Conservation (phyloP, 2,113 vertebrate species). For the Formicarius rufipectus region DNA sequence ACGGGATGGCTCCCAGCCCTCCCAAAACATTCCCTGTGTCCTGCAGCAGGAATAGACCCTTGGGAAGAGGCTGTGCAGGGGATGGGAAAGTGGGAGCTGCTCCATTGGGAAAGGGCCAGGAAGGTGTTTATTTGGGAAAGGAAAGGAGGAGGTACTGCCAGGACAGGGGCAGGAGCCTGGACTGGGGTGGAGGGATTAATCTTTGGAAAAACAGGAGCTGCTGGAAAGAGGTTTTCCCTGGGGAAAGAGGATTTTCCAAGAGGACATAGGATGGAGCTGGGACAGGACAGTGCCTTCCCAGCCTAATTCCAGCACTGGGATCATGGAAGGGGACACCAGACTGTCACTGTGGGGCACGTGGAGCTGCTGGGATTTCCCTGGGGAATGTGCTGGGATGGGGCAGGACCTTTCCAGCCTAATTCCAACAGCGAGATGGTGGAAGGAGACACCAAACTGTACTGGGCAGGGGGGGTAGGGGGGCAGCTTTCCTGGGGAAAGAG, state of each 20-base stretch:
- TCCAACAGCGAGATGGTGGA: not conserved
- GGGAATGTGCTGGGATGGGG: too few relatives aligned
- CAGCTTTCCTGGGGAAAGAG: too few relatives aligned
- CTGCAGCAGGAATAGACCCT: fast-evolving
- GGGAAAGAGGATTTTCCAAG: not conserved
- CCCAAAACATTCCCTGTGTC: fast-evolving
- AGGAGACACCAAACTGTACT: not conserved
- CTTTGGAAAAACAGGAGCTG: not conserved
- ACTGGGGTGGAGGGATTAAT: not conserved
- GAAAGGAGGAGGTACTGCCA: not conserved
- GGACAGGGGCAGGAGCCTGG: not conserved
- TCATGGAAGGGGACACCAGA: not conserved
- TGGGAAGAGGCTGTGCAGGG: not conserved
- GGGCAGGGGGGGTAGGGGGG: too few relatives aligned
- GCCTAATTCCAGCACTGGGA: not conserved
- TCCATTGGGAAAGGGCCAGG: not conserved
- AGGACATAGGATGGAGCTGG: not conserved
- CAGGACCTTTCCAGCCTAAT: too few relatives aligned
- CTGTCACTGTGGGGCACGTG: too few relatives aligned
- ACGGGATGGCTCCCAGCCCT: fast-evolving
- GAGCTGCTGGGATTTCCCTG: too few relatives aligned
- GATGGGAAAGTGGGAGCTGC: too few relatives aligned
- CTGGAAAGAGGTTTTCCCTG: not conserved
- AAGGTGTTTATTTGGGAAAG: not conserved
- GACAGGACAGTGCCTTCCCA: not conserved